Evolutionary conservation across 2,797 vertebrate species (phyloP).

Genomic region (Synanceia verrucosa): DNA sequence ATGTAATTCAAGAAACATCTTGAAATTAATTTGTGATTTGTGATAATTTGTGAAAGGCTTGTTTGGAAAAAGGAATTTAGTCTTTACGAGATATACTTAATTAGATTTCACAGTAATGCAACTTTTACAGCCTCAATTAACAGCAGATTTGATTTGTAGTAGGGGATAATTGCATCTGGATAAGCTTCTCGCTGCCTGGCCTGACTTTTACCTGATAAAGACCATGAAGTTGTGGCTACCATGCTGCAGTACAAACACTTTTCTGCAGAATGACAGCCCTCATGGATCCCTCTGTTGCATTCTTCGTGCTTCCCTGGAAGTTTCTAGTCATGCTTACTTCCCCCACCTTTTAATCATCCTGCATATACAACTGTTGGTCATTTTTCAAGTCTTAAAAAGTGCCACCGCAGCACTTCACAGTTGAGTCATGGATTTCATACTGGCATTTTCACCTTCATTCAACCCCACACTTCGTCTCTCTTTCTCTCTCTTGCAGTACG

Average conservation of each 20-base stretch:
- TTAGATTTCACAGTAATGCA: slow-evolving; percentile 75
- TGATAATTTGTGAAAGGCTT: slow-evolving; percentile 56
- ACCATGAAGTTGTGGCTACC: slow-evolving; percentile 1
- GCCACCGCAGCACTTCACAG: slow-evolving; percentile 20
- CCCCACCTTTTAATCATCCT: slow-evolving; percentile 35
- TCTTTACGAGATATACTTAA: slow-evolving; percentile 68
- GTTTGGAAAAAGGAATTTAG: slow-evolving; percentile 63
- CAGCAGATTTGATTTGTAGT: slow-evolving; percentile 69
- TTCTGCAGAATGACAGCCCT: slow-evolving; percentile 20
- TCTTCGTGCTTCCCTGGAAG: slow-evolving; percentile 29
- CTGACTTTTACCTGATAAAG: slow-evolving; percentile 32
- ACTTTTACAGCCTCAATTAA: slow-evolving; percentile 83
- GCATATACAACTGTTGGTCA: slow-evolving; percentile 33
- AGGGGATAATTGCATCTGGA: slow-evolving; percentile 62
- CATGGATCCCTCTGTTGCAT: slow-evolving; percentile 22
- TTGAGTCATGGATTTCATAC: slow-evolving; percentile 25
- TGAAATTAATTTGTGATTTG: slow-evolving; percentile 63
- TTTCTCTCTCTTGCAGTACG: slow-evolving; percentile 83
- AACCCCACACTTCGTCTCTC: not conserved
- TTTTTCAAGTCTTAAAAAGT: slow-evolving; percentile 43
- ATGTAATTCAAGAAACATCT: slow-evolving; percentile 32
- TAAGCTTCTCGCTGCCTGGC: slow-evolving; percentile 49
- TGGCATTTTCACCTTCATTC: slow-evolving; percentile 5
- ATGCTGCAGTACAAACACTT: not conserved
- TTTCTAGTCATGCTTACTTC: slow-evolving; percentile 20